These are phyloP conservation scores for Andrena flavipes DNA, from an alignment of 2,888 invertebrate species.

Conservation along the genomic window DNA sequence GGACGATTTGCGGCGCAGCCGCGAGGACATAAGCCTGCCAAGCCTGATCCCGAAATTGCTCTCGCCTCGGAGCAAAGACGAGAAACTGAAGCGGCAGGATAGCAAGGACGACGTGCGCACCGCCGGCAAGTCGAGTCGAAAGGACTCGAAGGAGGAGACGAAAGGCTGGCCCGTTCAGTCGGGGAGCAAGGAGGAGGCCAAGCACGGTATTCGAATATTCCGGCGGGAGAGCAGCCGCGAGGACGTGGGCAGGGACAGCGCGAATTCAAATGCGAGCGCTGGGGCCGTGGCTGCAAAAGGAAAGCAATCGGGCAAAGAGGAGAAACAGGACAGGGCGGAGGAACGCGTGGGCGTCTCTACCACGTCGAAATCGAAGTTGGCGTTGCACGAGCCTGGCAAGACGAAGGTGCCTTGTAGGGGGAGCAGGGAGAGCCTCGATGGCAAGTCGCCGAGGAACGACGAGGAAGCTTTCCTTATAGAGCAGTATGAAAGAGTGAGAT, in stretches of 20 bases:
- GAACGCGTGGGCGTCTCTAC: slow-evolving; percentile 72
- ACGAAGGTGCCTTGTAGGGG: slow-evolving; percentile 52
- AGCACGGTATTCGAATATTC: slow-evolving; percentile 69
- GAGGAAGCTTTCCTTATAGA: slow-evolving; percentile 24
- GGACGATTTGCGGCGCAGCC: slow-evolving; percentile 82
- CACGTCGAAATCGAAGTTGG: slow-evolving; percentile 70
- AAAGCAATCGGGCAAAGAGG: slow-evolving; percentile 71
- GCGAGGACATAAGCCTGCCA: slow-evolving; percentile 81
- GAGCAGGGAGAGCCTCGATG: slow-evolving; percentile 49
- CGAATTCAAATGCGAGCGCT: slow-evolving; percentile 67
- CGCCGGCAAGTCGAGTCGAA: slow-evolving; percentile 31
- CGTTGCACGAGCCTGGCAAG: slow-evolving; percentile 65
- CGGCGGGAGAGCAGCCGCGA: slow-evolving; percentile 76
- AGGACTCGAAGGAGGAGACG: slow-evolving; percentile 60
- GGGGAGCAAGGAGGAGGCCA: slow-evolving; percentile 67
- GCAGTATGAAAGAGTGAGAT: slow-evolving; percentile 43
- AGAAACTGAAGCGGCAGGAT: slow-evolving; percentile 80
- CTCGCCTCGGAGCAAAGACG: slow-evolving; percentile 79
- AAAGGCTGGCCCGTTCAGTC: slow-evolving; percentile 3
- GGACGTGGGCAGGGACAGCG: slow-evolving; percentile 75
- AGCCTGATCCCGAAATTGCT: slow-evolving; percentile 83
- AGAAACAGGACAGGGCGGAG: slow-evolving; percentile 69
- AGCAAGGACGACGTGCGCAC: slow-evolving; percentile 81
- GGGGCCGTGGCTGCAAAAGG: slow-evolving; percentile 64
- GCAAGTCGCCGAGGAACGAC: slow-evolving; percentile 33